phyloP scores from a whole-genome alignment of 2,113 vertebrate species.

The Catharus fuscescens region DNA sequence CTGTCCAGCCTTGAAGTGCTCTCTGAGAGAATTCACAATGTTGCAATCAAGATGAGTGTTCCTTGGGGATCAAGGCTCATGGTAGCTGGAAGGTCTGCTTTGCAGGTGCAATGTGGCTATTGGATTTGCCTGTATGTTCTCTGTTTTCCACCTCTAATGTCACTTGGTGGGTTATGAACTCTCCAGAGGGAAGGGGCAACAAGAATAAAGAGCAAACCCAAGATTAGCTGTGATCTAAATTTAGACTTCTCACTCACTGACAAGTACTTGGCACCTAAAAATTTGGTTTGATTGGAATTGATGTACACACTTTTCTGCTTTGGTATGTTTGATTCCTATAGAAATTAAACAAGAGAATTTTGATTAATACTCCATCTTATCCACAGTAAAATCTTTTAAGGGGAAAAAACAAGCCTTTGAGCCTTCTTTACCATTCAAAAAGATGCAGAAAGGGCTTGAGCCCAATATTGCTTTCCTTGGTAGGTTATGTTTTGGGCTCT shows the following conservation, averaged over 20 bases:
- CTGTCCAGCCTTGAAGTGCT: neutral
- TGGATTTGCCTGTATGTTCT: neutral
- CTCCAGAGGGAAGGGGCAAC: neutral
- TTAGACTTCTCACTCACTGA: neutral
- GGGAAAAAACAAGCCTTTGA: neutral
- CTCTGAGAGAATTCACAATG: neutral
- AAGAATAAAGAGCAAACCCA: neutral
- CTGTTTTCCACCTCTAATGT: neutral
- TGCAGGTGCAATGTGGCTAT: neutral
- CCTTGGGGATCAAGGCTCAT: neutral
- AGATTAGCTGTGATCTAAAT: neutral
- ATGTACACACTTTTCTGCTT: neutral
- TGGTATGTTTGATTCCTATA: neutral
- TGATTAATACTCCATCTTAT: neutral
- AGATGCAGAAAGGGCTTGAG: neutral
- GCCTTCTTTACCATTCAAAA: neutral
- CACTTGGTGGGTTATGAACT: neutral
- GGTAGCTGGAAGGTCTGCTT: neutral
- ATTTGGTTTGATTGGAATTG: neutral
- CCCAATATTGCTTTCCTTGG: neutral
- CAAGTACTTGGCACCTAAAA: neutral
- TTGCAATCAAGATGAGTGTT: neutral
- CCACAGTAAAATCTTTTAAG: neutral
- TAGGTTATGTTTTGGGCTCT: neutral
- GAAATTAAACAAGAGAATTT: neutral